These are phyloP conservation scores for Tipula helvola DNA, from an alignment of 2,888 invertebrate genomes.

Conservation along the genomic window DNA sequence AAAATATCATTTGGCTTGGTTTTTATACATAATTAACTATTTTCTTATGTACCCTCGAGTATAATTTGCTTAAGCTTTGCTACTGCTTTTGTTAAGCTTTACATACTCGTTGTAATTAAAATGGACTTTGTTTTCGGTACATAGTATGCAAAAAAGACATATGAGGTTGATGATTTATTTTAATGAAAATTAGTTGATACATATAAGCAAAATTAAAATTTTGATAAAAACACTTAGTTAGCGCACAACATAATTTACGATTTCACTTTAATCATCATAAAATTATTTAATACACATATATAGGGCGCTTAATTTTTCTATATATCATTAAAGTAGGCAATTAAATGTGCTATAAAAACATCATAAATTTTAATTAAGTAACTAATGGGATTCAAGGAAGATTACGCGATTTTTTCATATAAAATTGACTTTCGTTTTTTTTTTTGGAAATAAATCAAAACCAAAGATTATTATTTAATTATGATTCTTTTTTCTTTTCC, in stretches of 20 bases:
- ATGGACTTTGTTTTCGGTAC: background rate
- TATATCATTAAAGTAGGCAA: background rate
- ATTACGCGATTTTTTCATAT: background rate
- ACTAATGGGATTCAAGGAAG: background rate
- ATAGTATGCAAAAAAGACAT: too few species aligned
- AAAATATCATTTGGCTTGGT: background rate
- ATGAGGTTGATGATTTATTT: background rate
- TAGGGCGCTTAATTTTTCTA: background rate
- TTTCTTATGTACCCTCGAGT: background rate
- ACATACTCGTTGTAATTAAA: background rate
- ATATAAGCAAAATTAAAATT: background rate
- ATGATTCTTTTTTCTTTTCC: background rate
- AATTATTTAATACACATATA: background rate
- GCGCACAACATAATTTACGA: background rate
- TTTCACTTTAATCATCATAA: background rate
- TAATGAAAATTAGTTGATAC: background rate
- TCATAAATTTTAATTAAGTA: background rate
- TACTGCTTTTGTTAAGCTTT: too few species aligned
- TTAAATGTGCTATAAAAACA: background rate
- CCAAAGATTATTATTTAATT: background rate
- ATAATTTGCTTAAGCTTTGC: background rate
- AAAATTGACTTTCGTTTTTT: background rate
- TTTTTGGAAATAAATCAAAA: background rate
- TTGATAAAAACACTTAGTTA: background rate
- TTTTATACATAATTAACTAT: too few species aligned